Percentiles rank a stretch among this genome's conserved stretches.
phyloP scores from a whole-genome alignment of 2,888 invertebrate species.

The Chalcosyrphus nemorum region DNA sequence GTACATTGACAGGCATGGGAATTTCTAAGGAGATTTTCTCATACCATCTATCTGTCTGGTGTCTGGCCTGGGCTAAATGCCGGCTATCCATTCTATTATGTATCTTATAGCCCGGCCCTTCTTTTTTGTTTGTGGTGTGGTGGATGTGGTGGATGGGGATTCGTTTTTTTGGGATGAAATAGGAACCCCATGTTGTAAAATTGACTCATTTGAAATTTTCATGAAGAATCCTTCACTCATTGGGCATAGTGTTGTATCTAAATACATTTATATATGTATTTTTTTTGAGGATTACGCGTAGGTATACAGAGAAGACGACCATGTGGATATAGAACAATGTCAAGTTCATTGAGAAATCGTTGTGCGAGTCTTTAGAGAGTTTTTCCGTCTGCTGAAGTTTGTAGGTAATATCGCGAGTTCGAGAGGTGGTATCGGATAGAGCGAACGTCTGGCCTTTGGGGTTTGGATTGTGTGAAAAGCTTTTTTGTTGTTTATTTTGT shows the following conservation, averaged over 20 bases:
- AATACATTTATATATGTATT: conserved; percentile 7
- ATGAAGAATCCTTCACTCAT: conserved; percentile 60
- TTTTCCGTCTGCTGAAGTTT: conserved; percentile 23
- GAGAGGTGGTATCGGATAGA: background rate
- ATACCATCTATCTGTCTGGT: background rate
- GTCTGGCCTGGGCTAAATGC: conserved; percentile 43
- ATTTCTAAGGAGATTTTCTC: conserved; percentile 35
- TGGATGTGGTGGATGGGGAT: too few species aligned
- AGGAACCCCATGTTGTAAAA: background rate
- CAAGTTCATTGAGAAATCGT: conserved; percentile 68
- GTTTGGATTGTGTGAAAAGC: conserved; percentile 58
- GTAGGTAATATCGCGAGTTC: background rate
- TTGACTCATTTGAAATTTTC: conserved; percentile 72
- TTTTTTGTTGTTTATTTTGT: conserved; percentile 29
- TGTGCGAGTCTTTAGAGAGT: background rate
- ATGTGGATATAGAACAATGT: conserved; percentile 63
- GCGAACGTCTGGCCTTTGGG: background rate
- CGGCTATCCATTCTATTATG: conserved; percentile 27
- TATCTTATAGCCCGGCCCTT: conserved; percentile 62
- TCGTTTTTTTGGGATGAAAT: conserved; percentile 18
- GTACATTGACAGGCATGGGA: conserved; percentile 35
- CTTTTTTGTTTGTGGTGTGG: conserved; percentile 7
- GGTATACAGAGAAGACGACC: background rate
- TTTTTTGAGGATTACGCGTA: conserved; percentile 55
- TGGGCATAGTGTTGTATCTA: conserved; percentile 47